Conservation (phyloP, 1,140 invertebrate species). For the Drosophila tsacasi region DNA sequence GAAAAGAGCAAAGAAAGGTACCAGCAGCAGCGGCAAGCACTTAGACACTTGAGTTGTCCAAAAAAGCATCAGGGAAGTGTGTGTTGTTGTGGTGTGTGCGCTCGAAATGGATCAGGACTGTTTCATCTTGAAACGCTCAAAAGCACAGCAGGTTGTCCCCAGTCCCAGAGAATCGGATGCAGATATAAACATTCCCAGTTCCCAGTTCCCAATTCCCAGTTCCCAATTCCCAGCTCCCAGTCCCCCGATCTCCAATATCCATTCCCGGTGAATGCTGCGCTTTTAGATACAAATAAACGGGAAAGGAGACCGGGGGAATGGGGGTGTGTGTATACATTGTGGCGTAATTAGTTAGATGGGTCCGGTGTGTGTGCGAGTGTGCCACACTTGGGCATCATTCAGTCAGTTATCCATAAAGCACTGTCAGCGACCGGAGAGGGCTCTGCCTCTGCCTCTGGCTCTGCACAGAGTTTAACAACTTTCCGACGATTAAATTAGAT, state of each 20-base stretch:
- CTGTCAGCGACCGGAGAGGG: conserved; percentile 19
- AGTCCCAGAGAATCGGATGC: conserved; percentile 60
- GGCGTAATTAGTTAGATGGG: conserved; percentile 40
- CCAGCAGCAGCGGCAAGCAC: conserved; percentile 47
- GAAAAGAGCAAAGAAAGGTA: conserved; percentile 15
- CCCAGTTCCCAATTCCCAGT: conserved; percentile 5
- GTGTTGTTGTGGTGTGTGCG: conserved; percentile 23
- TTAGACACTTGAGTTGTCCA: conserved; percentile 81
- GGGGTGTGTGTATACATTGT: conserved; percentile 26
- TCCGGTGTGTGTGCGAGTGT: conserved; percentile 15
- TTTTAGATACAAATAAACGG: conserved; percentile 13
- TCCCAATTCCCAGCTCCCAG: too few relatives aligned
- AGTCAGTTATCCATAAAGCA: conserved; percentile 24
- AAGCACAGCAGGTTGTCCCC: conserved; percentile 80
- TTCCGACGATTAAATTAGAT: conserved; percentile 28
- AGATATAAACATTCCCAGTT: conserved; percentile 67
- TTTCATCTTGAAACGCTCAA: conserved; percentile 73
- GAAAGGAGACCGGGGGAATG: not conserved
- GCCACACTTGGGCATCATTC: conserved; percentile 38
- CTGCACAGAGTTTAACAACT: conserved; percentile 10
- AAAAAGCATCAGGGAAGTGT: conserved; percentile 32
- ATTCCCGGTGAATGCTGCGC: conserved; percentile 32
- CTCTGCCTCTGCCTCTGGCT: not conserved
- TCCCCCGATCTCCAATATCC: not conserved
- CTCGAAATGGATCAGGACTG: conserved; percentile 71